Base-by-base conservation (phyloP, 1,140 invertebrate species). In the Tetramorium simillimum region DNA sequence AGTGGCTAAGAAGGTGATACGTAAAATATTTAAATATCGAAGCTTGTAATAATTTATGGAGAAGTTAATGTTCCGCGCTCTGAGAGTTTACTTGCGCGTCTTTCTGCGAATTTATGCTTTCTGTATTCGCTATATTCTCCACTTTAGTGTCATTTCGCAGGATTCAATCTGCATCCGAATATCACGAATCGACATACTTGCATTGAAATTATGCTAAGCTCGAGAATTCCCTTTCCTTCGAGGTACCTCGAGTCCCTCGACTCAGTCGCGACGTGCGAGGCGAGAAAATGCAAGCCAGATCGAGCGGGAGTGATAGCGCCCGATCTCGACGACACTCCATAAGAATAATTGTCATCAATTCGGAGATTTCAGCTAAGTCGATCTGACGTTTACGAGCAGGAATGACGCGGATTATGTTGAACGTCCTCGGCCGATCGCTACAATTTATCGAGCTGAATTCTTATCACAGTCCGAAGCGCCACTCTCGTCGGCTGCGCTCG, bases 291-390 rank as follows among this genome's bases (percentile, higher is more conserved):
- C 28, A 24, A 67, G 33, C 3, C 18, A 67, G 60, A 70, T 70
- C 21, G 65, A 21, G 28, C 60, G 65, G 49, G 33, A 81, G 37
- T 40, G 78, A 70, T 70, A 70, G 37, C 37, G 49, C 33, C 33
- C 63, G 21, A 70, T 81, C 16, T 40, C n/a, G 65, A 43, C 10
- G 63, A 81, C 78, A 70, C 21, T 70, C 78, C 37, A 70, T 21
- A 16, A 49, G 65, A 81, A 81, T 70, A 81, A 81, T 81, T 70
- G 78, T 58, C 78, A 70, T 81, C 63, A 58, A 70, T 70, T 81
- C 65, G 49, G 46, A 81, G 78, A 81, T 81, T 70, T 56, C 21
- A 56, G 33, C 78, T 70, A 56, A 81, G 78, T 81, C 78, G 63
- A 70, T n/a, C 49, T 81, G 65, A 81, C 78, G 10, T 70, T 81